Evolutionary conservation across 2,797 vertebrate genomes (phyloP), one percentile per base, ranked within the genome.

Genomic region (Trachops cirrhosus): DNA sequence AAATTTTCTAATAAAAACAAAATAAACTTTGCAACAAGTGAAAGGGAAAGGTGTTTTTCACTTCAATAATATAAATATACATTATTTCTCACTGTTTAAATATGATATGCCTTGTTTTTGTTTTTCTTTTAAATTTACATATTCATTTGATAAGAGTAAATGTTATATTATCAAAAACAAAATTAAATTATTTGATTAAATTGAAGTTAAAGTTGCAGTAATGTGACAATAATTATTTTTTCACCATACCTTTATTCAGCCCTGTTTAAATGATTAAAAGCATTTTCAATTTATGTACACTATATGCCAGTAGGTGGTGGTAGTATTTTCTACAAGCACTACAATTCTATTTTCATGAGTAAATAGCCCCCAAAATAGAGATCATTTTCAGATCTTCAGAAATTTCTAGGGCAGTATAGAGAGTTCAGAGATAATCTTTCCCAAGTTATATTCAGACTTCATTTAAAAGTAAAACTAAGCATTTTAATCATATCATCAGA

Each of bases 251-350:
- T 18, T 86, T 88, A 70, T 90, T 96, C 88, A 68, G n/a, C 57
- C 79, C 32, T 77, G 1, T 79, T 94, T 34, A 74, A 94, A 82
- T 88, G 59, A 75, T 87, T 92, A 44, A 32, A 96, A 89, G 18
- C 34, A 48, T 92, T 97, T 95, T 88, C 64, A 86, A 3, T 88
- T 96, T 94, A 95, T 96, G 84, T 89, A 86, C 78, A 93, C 16
- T 91, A 16, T 71, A 77, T 94, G 48, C 96, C 97, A 97, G 96
- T 96, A 97, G 97, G 93, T 96, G 96, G 97, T 97, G 41, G 95
- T 97, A 97, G 97, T 41, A 97, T 97, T 97, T 98, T 57, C 97
- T 91, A 29, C n/a, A 98, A 97, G 32, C 52, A 95, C 16, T 82
- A 48, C 83, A 95, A 78, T 87, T 44, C 39, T 89, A 93, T 87